A percentile compares a stretch with the other conserved stretches of the same genome.
These are phyloP conservation scores for Corythornis madagascariensis DNA, from an alignment of 2,113 vertebrate species.

Conservation along the genomic window DNA sequence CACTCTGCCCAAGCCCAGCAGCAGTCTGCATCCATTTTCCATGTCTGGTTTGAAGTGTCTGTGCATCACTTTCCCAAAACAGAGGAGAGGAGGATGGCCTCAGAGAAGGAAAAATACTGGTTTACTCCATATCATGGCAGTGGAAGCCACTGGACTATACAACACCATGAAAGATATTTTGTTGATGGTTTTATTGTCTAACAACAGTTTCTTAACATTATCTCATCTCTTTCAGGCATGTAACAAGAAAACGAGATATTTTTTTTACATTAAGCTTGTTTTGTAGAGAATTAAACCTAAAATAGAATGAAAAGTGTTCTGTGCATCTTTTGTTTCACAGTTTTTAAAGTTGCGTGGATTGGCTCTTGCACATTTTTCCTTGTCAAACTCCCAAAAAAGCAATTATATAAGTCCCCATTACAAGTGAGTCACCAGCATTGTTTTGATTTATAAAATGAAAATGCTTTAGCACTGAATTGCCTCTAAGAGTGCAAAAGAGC, in stretches of 20 bases:
- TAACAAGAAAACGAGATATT: background rate
- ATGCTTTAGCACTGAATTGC: background rate
- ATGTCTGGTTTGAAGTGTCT: background rate
- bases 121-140: background rate
- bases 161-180: background rate
- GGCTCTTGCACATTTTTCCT: background rate
- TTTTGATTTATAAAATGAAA: conserved; percentile 41
- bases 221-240: background rate
- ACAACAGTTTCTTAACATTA: background rate
- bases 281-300: background rate
- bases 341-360: background rate
- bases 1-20: accelerated
- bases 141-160: background rate
- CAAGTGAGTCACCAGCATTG: conserved; percentile 42
- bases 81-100: background rate
- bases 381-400: conserved; percentile 28
- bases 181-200: background rate
- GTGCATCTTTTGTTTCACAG: background rate
- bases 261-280: background rate
- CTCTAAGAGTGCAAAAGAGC: conserved; percentile 41
- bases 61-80: background rate
- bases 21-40: accelerated
- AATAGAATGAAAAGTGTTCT: background rate
- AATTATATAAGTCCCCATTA: conserved; percentile 49
- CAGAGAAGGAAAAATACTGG: background rate